Evolutionary conservation across 2,888 invertebrate genomes (phyloP).

Genomic region (Hydriomena furcata): DNA sequence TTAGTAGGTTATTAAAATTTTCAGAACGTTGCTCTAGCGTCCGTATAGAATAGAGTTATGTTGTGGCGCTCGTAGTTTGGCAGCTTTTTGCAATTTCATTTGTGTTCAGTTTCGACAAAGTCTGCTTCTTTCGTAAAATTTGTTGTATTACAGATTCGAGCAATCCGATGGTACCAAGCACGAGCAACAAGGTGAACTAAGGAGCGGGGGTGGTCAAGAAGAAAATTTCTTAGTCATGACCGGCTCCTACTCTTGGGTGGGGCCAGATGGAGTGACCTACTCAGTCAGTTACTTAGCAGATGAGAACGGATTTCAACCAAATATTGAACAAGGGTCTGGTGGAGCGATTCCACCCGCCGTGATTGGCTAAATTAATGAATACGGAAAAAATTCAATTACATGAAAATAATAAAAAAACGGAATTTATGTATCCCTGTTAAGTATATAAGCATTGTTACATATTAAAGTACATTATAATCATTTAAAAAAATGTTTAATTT

Average conservation of each 20-base stretch:
- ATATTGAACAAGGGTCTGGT: conserved; percentile 58
- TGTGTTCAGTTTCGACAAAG: neutral
- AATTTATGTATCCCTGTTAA: too few relatives aligned
- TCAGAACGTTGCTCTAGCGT: too few relatives aligned
- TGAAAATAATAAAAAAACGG: too few relatives aligned
- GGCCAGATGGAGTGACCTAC: conserved; percentile 69
- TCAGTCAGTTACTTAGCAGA: conserved; percentile 72
- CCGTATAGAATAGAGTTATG: too few relatives aligned
- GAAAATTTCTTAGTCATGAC: conserved; percentile 52
- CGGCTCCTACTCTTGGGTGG: conserved; percentile 65
- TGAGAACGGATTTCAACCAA: conserved; percentile 82
- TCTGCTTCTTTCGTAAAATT: neutral
- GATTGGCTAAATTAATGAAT: conserved; percentile 43
- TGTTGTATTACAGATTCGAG: conserved; percentile 49
- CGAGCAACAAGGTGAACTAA: conserved; percentile 65
- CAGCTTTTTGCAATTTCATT: neutral
- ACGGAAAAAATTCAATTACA: too few relatives aligned
- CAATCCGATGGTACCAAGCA: conserved; percentile 72
- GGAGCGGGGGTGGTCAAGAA: conserved; percentile 45
- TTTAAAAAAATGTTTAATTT: too few relatives aligned
- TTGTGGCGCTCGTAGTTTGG: too few relatives aligned
- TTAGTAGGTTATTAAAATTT: too few relatives aligned
- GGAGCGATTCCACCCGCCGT: conserved; percentile 57
- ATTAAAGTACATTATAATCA: too few relatives aligned
- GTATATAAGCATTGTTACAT: too few relatives aligned